Conservation (phyloP, 2,113 vertebrate species). For the Pygoscelis adeliae region DNA sequence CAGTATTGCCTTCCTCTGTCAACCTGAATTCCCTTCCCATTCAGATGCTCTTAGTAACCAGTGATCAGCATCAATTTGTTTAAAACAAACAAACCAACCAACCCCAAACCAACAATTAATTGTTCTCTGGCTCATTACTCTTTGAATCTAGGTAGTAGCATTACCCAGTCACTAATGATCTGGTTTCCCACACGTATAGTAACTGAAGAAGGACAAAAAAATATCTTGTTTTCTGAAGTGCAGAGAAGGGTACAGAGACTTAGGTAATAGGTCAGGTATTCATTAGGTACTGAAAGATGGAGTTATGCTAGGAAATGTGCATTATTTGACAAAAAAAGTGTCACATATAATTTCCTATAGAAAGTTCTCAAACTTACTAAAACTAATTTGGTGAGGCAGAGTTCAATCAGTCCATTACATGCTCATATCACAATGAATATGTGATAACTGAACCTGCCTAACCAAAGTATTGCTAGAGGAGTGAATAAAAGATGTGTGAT, state of each 20-base stretch:
- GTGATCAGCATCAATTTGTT: background rate
- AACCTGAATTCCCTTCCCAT: background rate
- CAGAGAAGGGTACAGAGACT: background rate
- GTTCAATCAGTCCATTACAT: background rate
- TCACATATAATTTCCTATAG: background rate
- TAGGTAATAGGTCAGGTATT: background rate
- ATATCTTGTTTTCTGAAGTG: background rate
- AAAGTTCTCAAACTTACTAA: background rate
- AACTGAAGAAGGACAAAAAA: background rate
- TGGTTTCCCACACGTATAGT: background rate
- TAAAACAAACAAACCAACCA: too few relatives aligned
- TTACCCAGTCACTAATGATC: background rate
- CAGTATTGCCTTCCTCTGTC: background rate
- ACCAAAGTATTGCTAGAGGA: background rate
- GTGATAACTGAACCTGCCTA: background rate
- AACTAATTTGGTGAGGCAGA: background rate
- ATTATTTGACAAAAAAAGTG: background rate
- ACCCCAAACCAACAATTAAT: background rate
- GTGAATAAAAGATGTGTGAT: background rate
- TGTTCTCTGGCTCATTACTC: background rate
- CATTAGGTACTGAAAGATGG: background rate
- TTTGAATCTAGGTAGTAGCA: background rate
- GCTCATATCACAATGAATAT: background rate
- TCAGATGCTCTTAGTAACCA: background rate
- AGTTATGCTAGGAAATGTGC: background rate